Percentiles rank a stretch among this genome's conserved stretches.
Conservation (phyloP, 2,113 vertebrate species). For the Chascanopsetta lugubris region DNA sequence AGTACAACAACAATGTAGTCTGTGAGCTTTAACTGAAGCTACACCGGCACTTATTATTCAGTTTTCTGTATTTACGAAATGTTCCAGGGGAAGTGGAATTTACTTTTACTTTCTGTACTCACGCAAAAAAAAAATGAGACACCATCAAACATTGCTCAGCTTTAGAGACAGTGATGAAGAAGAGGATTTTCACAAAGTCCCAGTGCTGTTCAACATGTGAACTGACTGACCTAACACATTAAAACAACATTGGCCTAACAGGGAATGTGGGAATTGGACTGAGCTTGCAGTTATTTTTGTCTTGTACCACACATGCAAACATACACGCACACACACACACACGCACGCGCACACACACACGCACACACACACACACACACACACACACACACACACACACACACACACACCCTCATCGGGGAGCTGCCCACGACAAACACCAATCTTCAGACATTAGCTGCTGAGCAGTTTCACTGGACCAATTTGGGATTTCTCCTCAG, state of each 20-base stretch:
- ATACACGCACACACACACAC: neutral
- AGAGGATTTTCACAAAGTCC: neutral
- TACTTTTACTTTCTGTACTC: neutral
- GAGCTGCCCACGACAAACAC: conserved; percentile 29
- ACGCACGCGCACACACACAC: conserved; percentile 1
- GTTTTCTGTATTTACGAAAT: too few species aligned
- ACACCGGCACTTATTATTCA: too few species aligned
- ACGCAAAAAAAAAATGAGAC: neutral
- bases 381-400: conserved; percentile 1
- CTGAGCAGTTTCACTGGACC: conserved; percentile 33
- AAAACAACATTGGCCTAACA: neutral
- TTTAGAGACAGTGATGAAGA: neutral
- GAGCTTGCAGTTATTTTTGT: neutral
- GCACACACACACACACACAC: too few species aligned
- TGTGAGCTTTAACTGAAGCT: too few species aligned
- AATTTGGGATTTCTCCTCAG: conserved; percentile 30
- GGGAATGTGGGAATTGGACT: neutral
- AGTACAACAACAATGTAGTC: too few species aligned
- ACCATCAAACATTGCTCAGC: neutral
- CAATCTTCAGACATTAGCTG: conserved; percentile 33
- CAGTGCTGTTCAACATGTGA: neutral
- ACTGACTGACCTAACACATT: neutral
- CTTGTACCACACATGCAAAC: neutral
- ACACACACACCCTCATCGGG: conserved; percentile 15
- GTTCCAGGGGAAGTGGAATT: too few species aligned